Evolutionary conservation across 30 jellyfish, hydroid and myxozoan species (phyloP).

Genomic region (Aurelia coerulea): DNA sequence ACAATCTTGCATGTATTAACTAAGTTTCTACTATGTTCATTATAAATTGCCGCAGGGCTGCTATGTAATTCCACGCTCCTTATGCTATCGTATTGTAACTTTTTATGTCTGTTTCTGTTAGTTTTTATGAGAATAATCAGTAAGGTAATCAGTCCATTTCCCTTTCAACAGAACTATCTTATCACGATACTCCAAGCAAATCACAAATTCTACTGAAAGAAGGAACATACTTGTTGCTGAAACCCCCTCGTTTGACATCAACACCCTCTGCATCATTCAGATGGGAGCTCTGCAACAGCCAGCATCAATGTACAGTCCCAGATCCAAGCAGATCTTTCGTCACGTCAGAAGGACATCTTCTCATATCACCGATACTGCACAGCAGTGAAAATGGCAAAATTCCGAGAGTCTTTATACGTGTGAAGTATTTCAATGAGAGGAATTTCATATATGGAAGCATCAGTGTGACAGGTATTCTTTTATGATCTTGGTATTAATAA

Average conservation of each 20-base stretch:
- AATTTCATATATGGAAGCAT: not conserved
- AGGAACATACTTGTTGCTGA: constrained; percentile 3
- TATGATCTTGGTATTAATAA: too few relatives aligned
- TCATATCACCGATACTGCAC: constrained; percentile 16
- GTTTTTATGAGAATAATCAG: too few relatives aligned
- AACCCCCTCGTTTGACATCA: constrained; percentile 1
- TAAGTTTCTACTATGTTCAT: too few relatives aligned
- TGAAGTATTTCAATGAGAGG: not conserved
- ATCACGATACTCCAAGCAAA: not conserved
- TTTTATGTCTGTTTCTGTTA: too few relatives aligned
- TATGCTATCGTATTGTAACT: too few relatives aligned
- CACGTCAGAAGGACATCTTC: constrained; percentile 5
- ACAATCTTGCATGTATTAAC: too few relatives aligned
- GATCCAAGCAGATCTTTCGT: constrained; percentile 2
- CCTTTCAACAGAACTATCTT: too few relatives aligned
- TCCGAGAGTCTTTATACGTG: not conserved
- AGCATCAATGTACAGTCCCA: not conserved
- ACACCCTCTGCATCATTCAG: not conserved
- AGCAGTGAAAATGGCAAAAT: not conserved
- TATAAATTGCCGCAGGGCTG: too few relatives aligned
- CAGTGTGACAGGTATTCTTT: constrained; percentile 4
- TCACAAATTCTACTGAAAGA: constrained; percentile 10
- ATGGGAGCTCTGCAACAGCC: constrained; percentile 47
- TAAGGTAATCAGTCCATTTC: too few relatives aligned
- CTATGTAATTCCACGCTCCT: too few relatives aligned